A percentile compares a stretch with the other conserved stretches of the same genome.
Evolutionary conservation across 2,113 vertebrate species (phyloP).

Genomic region (Spea bombifrons): DNA sequence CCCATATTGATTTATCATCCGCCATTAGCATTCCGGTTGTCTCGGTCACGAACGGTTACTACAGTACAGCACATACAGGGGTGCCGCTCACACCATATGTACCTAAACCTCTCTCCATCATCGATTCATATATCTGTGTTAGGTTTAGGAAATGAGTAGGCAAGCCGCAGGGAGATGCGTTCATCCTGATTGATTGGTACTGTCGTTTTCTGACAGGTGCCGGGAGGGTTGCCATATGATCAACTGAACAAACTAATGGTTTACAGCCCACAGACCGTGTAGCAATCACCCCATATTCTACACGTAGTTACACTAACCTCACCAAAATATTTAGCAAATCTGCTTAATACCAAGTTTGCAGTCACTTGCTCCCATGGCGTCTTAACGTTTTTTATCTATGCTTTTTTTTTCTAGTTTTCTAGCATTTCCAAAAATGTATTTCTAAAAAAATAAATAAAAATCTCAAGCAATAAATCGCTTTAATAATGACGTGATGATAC

Average conservation of each 20-base stretch:
- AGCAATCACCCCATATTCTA: too few relatives aligned
- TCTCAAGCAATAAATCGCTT: too few relatives aligned
- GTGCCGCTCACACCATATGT: background rate
- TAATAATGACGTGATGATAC: too few relatives aligned
- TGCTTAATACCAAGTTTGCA: too few relatives aligned
- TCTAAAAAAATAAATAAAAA: too few relatives aligned
- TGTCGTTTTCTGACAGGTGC: slow-evolving; percentile 21
- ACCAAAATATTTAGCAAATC: too few relatives aligned
- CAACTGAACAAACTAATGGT: background rate
- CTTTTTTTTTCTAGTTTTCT: too few relatives aligned
- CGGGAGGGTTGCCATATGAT: background rate
- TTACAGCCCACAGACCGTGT: background rate
- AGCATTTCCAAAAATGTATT: too few relatives aligned
- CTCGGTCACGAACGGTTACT: background rate
- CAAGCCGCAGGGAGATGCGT: background rate
- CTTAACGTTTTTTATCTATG: too few relatives aligned
- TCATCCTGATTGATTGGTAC: slow-evolving; percentile 15
- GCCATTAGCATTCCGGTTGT: background rate
- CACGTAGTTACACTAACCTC: too few relatives aligned
- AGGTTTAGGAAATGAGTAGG: slow-evolving; percentile 14
- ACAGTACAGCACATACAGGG: background rate
- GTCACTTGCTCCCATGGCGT: too few relatives aligned
- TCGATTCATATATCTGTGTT: slow-evolving; percentile 21
- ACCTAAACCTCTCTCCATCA: background rate
- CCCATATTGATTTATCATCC: background rate